phyloP scores from a whole-genome alignment of 2,888 invertebrate genomes.

The Melikaiella ostensackeni region DNA sequence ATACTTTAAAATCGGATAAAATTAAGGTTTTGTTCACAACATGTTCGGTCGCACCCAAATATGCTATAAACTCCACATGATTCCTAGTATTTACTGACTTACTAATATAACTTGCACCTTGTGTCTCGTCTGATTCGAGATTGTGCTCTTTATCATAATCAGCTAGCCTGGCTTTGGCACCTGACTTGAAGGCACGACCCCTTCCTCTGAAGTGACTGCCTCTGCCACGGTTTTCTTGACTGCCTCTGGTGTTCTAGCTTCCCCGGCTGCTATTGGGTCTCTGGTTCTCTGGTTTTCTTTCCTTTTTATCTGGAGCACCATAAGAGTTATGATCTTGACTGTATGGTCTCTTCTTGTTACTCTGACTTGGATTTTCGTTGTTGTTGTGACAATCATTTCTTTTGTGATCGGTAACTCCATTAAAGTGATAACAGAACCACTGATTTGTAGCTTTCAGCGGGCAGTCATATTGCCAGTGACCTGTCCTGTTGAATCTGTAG shows the following conservation, averaged over 20 bases:
- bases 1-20: slow-evolving; percentile 40
- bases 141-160: slow-evolving; percentile 40
- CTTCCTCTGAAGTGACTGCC: slow-evolving; percentile 7
- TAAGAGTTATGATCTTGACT: too few species aligned
- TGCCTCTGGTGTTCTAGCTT: too few species aligned
- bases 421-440: too few species aligned
- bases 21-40: slow-evolving; percentile 45
- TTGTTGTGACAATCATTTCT: too few species aligned
- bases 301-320: slow-evolving; percentile 42
- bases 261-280: slow-evolving; percentile 9
- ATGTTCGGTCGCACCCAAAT: slow-evolving; percentile 55
- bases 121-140: slow-evolving; percentile 2
- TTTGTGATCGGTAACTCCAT: too few species aligned
- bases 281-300: slow-evolving; percentile 16
- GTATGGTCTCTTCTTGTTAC: too few species aligned
- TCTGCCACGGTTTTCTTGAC: slow-evolving; percentile 40
- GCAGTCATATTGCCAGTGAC: slow-evolving; percentile 45
- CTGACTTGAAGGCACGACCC: neutral
- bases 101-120: slow-evolving; percentile 13
- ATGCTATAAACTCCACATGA: slow-evolving; percentile 49
- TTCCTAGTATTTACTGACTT: slow-evolving; percentile 19
- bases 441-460: slow-evolving; percentile 16
- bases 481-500: slow-evolving; percentile 45
- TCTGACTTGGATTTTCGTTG: too few species aligned
- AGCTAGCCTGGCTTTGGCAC: slow-evolving; percentile 45